phyloP scores from a whole-genome alignment of 2,797 vertebrate genomes.

The Manis pentadactyla region DNA sequence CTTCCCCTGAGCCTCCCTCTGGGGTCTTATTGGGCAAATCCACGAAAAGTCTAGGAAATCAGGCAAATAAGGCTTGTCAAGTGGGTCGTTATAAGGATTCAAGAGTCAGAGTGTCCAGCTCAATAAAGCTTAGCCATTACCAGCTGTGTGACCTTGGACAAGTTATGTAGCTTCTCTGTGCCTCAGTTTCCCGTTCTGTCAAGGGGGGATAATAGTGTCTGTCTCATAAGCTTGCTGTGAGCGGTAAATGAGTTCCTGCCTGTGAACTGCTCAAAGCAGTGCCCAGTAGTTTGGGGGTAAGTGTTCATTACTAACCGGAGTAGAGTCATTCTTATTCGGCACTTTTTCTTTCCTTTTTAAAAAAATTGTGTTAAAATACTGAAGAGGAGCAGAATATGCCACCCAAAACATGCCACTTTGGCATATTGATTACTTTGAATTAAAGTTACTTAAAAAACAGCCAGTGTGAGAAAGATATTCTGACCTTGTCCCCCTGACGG shows the following conservation, averaged over 20 bases:
- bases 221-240: not conserved
- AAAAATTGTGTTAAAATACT: not conserved
- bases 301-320: rapidly evolving
- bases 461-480: not conserved
- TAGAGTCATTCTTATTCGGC: not conserved
- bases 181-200: not conserved
- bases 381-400: not conserved
- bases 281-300: rapidly evolving
- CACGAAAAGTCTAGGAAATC: not conserved
- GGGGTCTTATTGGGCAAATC: not conserved
- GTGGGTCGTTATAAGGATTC: not conserved
- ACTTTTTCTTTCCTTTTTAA: not conserved
- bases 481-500: not conserved
- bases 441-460: not conserved
- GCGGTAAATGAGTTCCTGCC: not conserved
- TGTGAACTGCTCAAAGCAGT: too few species aligned
- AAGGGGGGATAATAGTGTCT: not conserved
- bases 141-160: not conserved
- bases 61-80: not conserved
- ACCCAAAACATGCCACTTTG: not conserved
- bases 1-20: not conserved
- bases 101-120: not conserved
- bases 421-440: not conserved
- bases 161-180: not conserved
- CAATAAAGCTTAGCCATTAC: not conserved